A percentile compares a stretch with the other conserved stretches of the same genome.
These are phyloP conservation scores for Melanophora roralis DNA, from an alignment of 2,888 invertebrate species.

Conservation along the genomic window DNA sequence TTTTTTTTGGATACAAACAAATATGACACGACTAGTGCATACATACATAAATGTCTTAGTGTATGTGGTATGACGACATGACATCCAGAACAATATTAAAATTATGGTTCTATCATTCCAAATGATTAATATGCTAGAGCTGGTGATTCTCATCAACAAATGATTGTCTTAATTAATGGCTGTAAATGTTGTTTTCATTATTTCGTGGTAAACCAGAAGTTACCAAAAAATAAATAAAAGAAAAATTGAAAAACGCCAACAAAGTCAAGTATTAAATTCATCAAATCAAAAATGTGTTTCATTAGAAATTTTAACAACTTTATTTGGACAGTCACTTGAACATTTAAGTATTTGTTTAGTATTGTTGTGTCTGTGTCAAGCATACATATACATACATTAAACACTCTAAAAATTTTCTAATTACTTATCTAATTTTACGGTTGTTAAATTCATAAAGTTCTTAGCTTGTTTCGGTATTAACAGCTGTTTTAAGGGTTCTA, in stretches of 20 bases:
- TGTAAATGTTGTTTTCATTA: constrained; percentile 45
- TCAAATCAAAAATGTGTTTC: constrained; percentile 8
- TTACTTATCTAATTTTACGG: constrained; percentile 66
- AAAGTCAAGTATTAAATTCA: constrained; percentile 8
- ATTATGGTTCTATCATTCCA: constrained; percentile 24
- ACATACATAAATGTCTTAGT: background rate
- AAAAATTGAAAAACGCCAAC: constrained; percentile 24
- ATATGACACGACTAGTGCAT: constrained; percentile 8
- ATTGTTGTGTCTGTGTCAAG: background rate
- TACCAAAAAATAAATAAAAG: background rate
- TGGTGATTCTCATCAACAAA: constrained; percentile 61
- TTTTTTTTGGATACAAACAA: background rate
- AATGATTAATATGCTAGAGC: constrained; percentile 62
- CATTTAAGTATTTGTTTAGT: background rate
- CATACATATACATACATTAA: constrained; percentile 18
- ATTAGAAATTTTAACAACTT: constrained; percentile 3
- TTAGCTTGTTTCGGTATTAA: constrained; percentile 16
- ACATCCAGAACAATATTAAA: constrained; percentile 11
- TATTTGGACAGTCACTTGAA: constrained; percentile 19
- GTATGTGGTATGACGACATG: constrained; percentile 35
- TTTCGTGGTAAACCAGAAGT: constrained; percentile 20
- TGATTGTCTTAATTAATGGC: constrained; percentile 61
- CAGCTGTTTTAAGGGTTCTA: constrained; percentile 31
- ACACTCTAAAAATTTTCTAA: constrained; percentile 63
- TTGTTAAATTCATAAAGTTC: constrained; percentile 60